Percentiles rank a stretch among this genome's conserved stretches.
These are phyloP conservation scores for Parasteatoda tepidariorum DNA, from an alignment of 1,140 invertebrate genomes.

Conservation along the genomic window DNA sequence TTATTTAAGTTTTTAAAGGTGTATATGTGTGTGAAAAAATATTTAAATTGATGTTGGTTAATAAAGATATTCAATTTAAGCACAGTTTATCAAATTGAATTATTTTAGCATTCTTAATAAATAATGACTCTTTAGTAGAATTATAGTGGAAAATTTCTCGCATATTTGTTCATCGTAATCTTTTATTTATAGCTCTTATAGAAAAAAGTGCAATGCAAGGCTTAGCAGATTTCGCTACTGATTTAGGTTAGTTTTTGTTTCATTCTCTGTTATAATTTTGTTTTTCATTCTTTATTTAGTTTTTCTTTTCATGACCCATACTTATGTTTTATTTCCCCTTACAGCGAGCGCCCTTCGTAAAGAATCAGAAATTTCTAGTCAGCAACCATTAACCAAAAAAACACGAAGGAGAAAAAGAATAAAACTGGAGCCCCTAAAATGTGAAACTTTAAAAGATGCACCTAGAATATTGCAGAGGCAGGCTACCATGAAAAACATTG, in stretches of 20 bases:
- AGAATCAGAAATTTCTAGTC: slow-evolving; percentile 58
- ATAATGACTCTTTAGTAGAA: not conserved
- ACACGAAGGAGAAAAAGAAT: slow-evolving; percentile 52
- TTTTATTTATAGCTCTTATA: slow-evolving; percentile 77
- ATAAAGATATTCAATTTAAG: no score
- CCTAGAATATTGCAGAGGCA: slow-evolving; percentile 53
- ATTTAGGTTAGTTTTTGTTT: slow-evolving; percentile 60
- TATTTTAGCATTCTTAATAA: no score
- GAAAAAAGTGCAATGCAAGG: slow-evolving; percentile 88
- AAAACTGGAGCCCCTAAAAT: slow-evolving; percentile 55
- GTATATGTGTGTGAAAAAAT: no score
- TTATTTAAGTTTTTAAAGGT: no score
- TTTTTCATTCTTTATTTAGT: not conserved
- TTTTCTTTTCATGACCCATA: no score
- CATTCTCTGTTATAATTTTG: not conserved
- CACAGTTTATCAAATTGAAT: no score
- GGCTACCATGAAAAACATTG: slow-evolving; percentile 47
- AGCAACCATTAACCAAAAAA: slow-evolving; percentile 38
- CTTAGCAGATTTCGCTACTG: slow-evolving; percentile 81
- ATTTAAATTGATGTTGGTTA: no score
- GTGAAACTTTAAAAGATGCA: slow-evolving; percentile 46
- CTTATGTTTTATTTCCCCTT: not conserved
- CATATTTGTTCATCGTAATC: no score
- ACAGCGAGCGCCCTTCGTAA: slow-evolving; percentile 50
- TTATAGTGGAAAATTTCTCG: slow-evolving; percentile 22